A percentile compares a stretch with the other conserved stretches of the same genome.
Evolutionary conservation across 92 coral and sea anemone genomes (phyloP).

Genomic region (Zoanthus gigantus): DNA sequence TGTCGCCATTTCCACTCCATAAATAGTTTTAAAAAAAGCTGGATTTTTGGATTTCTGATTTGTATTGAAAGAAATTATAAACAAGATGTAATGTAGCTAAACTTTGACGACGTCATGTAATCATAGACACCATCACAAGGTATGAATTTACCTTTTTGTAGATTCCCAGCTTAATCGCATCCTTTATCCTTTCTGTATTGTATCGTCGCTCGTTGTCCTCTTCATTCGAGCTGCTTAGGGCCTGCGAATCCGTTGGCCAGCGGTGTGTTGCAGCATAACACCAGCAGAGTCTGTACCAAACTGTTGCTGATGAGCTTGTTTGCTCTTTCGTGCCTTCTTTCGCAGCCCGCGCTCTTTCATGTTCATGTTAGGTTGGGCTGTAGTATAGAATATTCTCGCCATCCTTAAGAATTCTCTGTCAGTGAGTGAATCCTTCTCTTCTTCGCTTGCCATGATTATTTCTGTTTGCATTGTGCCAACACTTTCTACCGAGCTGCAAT

Average conservation of each 20-base stretch:
- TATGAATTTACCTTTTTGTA: neutral
- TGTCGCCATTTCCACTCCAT: too few species aligned
- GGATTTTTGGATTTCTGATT: too few species aligned
- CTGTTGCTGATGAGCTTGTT: neutral
- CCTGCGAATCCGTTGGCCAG: neutral
- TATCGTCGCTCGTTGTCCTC: neutral
- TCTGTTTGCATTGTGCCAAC: neutral
- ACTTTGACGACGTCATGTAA: too few species aligned
- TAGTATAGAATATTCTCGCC: neutral
- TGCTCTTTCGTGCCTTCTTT: neutral
- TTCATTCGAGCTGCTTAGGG: constrained; percentile 6
- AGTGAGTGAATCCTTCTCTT: neutral
- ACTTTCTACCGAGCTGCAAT: neutral
- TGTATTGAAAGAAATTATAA: too few species aligned
- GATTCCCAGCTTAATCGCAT: neutral
- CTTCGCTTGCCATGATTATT: neutral
- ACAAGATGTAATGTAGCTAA: too few species aligned
- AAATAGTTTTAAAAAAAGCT: too few species aligned
- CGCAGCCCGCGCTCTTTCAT: too few species aligned
- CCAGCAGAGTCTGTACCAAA: neutral
- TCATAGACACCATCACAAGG: too few species aligned
- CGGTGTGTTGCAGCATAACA: neutral
- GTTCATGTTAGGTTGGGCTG: too few species aligned
- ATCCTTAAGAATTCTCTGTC: neutral
- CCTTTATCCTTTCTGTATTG: neutral